Conservation (phyloP, 2,797 vertebrate species). For the Anniella stebbinsi region DNA sequence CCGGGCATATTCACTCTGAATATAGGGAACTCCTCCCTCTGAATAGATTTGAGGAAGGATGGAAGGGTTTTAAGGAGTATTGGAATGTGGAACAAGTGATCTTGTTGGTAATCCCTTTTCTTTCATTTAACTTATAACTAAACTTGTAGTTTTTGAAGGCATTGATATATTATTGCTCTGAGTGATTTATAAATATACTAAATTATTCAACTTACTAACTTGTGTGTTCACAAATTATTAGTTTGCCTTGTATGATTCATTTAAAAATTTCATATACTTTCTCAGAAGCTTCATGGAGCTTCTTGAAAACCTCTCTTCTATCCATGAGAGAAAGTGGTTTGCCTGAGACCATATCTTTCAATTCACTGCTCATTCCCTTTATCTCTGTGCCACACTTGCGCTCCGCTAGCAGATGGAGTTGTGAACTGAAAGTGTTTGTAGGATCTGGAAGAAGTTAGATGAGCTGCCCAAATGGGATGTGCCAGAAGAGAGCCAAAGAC, state of each 20-base stretch:
- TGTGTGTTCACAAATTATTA: not conserved
- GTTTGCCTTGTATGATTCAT: not conserved
- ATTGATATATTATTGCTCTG: not conserved
- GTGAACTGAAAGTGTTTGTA: not conserved
- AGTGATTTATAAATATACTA: not conserved
- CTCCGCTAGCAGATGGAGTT: not conserved
- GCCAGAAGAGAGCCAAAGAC: not conserved
- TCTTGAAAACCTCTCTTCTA: not conserved
- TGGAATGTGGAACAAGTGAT: not conserved
- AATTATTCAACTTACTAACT: not conserved
- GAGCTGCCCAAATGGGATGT: no score
- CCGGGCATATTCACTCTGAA: not conserved
- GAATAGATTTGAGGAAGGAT: not conserved
- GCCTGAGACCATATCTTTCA: not conserved
- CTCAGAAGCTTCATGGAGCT: no score
- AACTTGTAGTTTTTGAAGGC: not conserved
- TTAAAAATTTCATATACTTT: not conserved
- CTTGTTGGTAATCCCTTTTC: not conserved
- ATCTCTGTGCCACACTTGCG: not conserved
- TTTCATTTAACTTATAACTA: not conserved
- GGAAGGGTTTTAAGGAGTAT: not conserved
- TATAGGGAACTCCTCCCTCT: not conserved
- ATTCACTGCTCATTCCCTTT: not conserved
- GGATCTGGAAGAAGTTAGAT: not conserved
- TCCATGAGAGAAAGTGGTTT: not conserved